Percentiles rank a stretch among this genome's conserved stretches.
Evolutionary conservation across 2,888 invertebrate genomes (phyloP).

Genomic region (Notodonta dromedarius): DNA sequence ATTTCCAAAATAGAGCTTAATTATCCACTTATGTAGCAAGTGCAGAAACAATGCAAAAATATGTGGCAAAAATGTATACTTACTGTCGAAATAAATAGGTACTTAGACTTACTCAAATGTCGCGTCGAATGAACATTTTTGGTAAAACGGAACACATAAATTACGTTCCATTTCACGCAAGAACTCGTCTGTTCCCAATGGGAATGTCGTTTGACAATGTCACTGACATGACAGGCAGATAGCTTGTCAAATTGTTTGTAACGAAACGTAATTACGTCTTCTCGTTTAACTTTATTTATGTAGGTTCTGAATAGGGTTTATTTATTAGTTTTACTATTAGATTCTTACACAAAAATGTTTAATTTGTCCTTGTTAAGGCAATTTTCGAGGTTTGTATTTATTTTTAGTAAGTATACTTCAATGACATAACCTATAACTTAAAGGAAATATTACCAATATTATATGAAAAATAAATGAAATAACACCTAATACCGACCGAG

Average conservation of each 20-base stretch:
- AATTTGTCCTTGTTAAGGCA: conserved; percentile 64
- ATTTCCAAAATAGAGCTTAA: background rate
- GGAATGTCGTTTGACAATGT: background rate
- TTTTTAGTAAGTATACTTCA: background rate
- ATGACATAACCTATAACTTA: conserved; percentile 35
- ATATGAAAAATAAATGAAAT: too few relatives aligned
- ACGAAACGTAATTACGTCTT: too few relatives aligned
- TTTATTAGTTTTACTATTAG: background rate
- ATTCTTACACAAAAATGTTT: conserved; percentile 47
- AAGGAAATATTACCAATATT: too few relatives aligned
- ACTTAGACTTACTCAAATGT: too few relatives aligned
- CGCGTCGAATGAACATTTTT: too few relatives aligned
- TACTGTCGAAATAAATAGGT: too few relatives aligned
- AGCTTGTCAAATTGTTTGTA: background rate
- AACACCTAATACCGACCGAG: too few relatives aligned
- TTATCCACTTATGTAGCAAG: background rate
- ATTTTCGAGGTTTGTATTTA: conserved; percentile 59
- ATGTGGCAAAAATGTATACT: background rate
- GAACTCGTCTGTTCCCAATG: background rate
- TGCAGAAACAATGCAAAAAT: background rate
- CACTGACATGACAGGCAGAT: too few relatives aligned
- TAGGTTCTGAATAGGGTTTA: background rate
- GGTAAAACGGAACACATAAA: too few relatives aligned
- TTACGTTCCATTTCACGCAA: background rate
- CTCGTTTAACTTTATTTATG: background rate